A percentile compares a stretch with the other conserved stretches of the same genome.
Conservation (phyloP, 1,140 invertebrate species). For the Aphelenchoides avenae region DNA sequence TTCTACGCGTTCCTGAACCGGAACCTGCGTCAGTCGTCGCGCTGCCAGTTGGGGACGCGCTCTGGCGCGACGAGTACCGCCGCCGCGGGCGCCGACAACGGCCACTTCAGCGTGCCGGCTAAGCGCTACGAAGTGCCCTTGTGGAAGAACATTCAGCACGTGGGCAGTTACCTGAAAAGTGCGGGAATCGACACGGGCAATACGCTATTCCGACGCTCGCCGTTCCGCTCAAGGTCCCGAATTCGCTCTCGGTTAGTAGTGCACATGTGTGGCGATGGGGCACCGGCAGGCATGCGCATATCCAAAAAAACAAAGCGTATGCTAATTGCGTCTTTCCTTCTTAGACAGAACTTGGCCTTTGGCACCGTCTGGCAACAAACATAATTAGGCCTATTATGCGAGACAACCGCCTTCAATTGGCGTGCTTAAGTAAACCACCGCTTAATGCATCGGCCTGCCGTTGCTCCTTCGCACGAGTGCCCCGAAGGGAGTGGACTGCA, state of each 20-base stretch:
- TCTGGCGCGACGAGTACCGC: constrained; percentile 29
- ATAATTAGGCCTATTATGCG: too few relatives aligned
- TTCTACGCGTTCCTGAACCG: constrained; percentile 56
- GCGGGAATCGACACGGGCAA: constrained; percentile 42
- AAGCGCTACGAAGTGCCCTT: constrained; percentile 27
- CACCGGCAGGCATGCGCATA: too few relatives aligned
- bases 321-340: not conserved
- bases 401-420: too few relatives aligned
- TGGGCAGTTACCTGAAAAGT: constrained; percentile 44
- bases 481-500: too few relatives aligned
- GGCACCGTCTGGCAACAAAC: too few relatives aligned
- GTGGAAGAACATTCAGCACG: constrained; percentile 44
- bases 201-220: constrained; percentile 25
- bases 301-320: not conserved
- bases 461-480: too few relatives aligned
- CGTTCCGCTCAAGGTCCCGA: constrained; percentile 32
- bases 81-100: constrained; percentile 20
- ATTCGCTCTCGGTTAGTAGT: constrained; percentile 41
- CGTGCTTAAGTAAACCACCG: too few relatives aligned
- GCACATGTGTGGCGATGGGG: too few relatives aligned
- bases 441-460: too few relatives aligned
- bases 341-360: too few relatives aligned
- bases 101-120: constrained; percentile 29
- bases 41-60: constrained; percentile 21
- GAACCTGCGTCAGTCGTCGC: constrained; percentile 43